Evolutionary conservation across 1,140 invertebrate genomes (phyloP).

Genomic region (Drosophila baimaii): DNA sequence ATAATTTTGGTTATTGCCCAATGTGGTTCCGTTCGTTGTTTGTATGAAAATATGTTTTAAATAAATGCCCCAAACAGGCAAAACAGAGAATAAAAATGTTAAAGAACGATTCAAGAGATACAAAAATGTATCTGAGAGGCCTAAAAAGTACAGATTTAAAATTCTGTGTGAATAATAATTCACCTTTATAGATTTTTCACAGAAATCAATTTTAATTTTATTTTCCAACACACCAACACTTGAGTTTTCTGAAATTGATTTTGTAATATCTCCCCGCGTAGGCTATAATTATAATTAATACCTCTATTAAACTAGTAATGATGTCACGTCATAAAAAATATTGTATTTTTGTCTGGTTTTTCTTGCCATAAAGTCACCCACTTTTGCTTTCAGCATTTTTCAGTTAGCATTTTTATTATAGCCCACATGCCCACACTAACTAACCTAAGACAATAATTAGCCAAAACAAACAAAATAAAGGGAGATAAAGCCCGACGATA

Average conservation of each 20-base stretch:
- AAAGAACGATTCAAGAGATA: not conserved
- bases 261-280: not conserved
- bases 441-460: slow-evolving; percentile 83
- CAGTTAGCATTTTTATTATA: slow-evolving; percentile 60
- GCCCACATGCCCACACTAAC: slow-evolving; percentile 69
- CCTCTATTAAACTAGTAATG: not conserved
- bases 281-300: slow-evolving; percentile 16
- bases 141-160: not conserved
- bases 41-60: slow-evolving; percentile 55
- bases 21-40: slow-evolving; percentile 47
- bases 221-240: not conserved
- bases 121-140: not conserved
- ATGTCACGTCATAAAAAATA: slow-evolving; percentile 16
- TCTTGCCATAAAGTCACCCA: slow-evolving; percentile 35
- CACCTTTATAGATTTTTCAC: not conserved
- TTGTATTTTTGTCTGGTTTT: not conserved
- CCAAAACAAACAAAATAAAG: slow-evolving; percentile 51
- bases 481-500: slow-evolving; percentile 16
- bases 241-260: not conserved
- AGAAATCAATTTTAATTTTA: too few relatives aligned
- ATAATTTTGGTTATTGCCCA: slow-evolving; percentile 44
- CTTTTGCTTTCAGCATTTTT: slow-evolving; percentile 74
- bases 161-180: not conserved
- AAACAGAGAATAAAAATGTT: slow-evolving; percentile 21
- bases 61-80: slow-evolving; percentile 40